Conservation (phyloP, 2,797 vertebrate genomes). For the Tauraco hartlaubi region DNA sequence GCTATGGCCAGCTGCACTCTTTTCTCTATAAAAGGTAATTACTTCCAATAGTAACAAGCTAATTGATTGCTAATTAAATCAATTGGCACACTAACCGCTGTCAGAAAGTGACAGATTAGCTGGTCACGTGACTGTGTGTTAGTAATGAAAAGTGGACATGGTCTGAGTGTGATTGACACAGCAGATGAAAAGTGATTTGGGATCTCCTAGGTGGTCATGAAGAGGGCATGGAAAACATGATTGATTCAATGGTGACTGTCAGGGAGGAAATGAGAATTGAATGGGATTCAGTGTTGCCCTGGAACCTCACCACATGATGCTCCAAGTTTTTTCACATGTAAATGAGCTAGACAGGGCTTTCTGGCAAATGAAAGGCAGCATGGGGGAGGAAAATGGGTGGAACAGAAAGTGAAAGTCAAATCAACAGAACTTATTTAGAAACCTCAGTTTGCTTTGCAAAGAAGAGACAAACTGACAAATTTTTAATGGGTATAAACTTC, state of each 20-base stretch:
- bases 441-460: background rate
- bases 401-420: conserved; percentile 64
- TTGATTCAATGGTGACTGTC: conserved; percentile 89
- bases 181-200: conserved; percentile 85
- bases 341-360: conserved; percentile 86
- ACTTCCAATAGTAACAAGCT: conserved; percentile 99
- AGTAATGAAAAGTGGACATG: conserved; percentile 87
- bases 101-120: conserved; percentile 94
- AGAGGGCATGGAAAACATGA: conserved; percentile 88
- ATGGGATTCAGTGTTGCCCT: conserved; percentile 88
- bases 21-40: conserved; percentile 99
- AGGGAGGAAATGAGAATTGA: conserved; percentile 91
- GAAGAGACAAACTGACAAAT: background rate
- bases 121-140: conserved; percentile 84
- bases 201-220: conserved; percentile 82
- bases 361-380: conserved; percentile 79
- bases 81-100: conserved; percentile 94
- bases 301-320: conserved; percentile 87
- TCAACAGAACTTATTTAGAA: conserved; percentile 23
- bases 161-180: conserved; percentile 86
- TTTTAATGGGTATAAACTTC: background rate
- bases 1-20: conserved; percentile 95
- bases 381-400: conserved; percentile 67
- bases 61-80: conserved; percentile 99
- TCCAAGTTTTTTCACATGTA: conserved; percentile 92